These are phyloP conservation scores for Drosophila santomea DNA, from an alignment of 1,140 invertebrate species.

Conservation along the genomic window DNA sequence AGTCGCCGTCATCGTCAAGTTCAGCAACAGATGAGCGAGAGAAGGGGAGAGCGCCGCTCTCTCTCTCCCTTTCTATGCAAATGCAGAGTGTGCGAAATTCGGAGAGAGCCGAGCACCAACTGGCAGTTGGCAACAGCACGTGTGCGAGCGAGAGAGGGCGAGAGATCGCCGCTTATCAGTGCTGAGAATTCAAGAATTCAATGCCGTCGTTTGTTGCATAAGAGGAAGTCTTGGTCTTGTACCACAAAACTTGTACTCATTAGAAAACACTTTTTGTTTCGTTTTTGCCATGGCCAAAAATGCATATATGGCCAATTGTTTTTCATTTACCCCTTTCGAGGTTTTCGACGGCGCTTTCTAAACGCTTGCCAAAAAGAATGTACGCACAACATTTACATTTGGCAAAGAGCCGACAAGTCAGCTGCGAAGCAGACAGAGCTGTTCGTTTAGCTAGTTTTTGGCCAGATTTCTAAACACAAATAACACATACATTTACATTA, in stretches of 20 bases:
- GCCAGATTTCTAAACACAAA: background rate
- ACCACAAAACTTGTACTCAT: slow-evolving; percentile 6
- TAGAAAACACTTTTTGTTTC: slow-evolving; percentile 28
- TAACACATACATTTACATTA: too few species aligned
- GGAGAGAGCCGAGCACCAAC: slow-evolving; percentile 15
- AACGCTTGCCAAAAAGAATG: slow-evolving; percentile 56
- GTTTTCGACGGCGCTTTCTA: slow-evolving; percentile 43
- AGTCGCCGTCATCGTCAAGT: slow-evolving; percentile 56
- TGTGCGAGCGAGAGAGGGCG: slow-evolving; percentile 35
- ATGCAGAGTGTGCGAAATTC: slow-evolving; percentile 6
- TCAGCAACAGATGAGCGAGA: slow-evolving; percentile 55
- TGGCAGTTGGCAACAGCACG: slow-evolving; percentile 61
- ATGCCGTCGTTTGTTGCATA: slow-evolving; percentile 69
- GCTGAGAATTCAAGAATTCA: slow-evolving; percentile 63
- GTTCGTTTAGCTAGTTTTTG: background rate
- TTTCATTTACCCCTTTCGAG: slow-evolving; percentile 83
- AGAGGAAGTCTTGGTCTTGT: slow-evolving; percentile 55
- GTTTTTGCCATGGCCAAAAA: slow-evolving; percentile 25
- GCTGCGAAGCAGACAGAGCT: slow-evolving; percentile 13
- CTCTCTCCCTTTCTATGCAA: background rate
- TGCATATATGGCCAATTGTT: slow-evolving; percentile 62
- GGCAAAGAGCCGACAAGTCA: slow-evolving; percentile 61
- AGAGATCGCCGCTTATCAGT: slow-evolving; percentile 57
- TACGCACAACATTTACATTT: slow-evolving; percentile 51
- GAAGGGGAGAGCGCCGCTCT: slow-evolving; percentile 7